Evolutionary conservation across 1,140 invertebrate species (phyloP).

Genomic region (Macrobrachium nipponense): DNA sequence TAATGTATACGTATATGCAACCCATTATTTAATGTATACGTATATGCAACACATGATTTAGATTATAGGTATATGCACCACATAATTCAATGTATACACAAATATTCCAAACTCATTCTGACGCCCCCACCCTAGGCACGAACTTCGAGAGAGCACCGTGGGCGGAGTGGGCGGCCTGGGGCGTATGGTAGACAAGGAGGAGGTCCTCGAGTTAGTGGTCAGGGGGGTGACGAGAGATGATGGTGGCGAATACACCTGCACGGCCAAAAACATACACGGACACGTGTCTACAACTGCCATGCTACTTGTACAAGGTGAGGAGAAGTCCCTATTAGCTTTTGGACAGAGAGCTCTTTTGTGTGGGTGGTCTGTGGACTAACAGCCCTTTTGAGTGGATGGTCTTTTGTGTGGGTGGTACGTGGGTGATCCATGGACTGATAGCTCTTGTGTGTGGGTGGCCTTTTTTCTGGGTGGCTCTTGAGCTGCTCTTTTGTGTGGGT

Average conservation of each 20-base stretch:
- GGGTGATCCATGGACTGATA: too few relatives aligned
- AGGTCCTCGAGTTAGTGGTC: conserved; percentile 73
- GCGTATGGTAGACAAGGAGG: conserved; percentile 21
- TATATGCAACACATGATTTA: too few relatives aligned
- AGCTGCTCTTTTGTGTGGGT: too few relatives aligned
- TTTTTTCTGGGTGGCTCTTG: neutral
- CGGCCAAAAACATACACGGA: conserved; percentile 80
- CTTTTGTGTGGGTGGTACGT: neutral
- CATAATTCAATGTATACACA: too few relatives aligned
- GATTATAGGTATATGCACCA: too few relatives aligned
- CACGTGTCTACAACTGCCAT: conserved; percentile 74
- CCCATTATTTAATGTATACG: too few relatives aligned
- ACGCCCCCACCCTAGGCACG: conserved; percentile 9
- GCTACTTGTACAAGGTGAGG: conserved; percentile 40
- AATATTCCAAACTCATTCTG: too few relatives aligned
- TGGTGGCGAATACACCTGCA: conserved; percentile 85
- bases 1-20: too few relatives aligned
- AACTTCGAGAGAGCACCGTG: conserved; percentile 41
- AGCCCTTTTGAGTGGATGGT: too few relatives aligned
- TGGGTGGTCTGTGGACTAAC: too few relatives aligned
- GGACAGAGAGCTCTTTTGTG: too few relatives aligned
- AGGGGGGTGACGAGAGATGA: conserved; percentile 77
- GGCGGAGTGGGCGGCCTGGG: conserved; percentile 26
- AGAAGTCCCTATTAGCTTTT: too few relatives aligned
- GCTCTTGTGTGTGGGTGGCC: neutral